Percentiles rank a stretch among this genome's conserved stretches.
phyloP scores from a whole-genome alignment of 1,140 invertebrate species.

The Muscidifurax raptorellus region DNA sequence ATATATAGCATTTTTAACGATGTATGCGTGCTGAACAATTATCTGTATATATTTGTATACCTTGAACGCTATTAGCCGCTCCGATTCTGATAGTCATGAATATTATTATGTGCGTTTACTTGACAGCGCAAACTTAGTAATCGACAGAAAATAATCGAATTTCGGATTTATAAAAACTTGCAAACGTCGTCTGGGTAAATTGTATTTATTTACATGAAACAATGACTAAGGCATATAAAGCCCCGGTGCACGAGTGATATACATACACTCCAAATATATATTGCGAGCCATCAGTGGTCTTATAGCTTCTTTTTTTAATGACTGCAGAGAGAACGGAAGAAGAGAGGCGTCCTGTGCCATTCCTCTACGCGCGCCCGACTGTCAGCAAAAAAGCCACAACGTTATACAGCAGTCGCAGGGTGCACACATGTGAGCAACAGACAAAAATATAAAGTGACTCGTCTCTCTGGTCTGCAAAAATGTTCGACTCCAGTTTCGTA shows the following conservation, averaged over 20 bases:
- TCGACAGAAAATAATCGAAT: too few relatives aligned
- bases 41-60: too few relatives aligned
- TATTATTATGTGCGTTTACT: too few relatives aligned
- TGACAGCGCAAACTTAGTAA: too few relatives aligned
- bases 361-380: constrained; percentile 1
- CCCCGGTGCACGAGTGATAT: not conserved
- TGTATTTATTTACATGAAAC: too few relatives aligned
- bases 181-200: too few relatives aligned
- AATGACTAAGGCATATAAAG: too few relatives aligned
- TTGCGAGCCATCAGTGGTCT: not conserved
- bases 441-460: constrained; percentile 42
- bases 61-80: too few relatives aligned
- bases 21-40: too few relatives aligned
- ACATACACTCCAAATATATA: not conserved
- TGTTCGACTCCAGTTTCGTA: not conserved
- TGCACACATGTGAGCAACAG: constrained; percentile 26
- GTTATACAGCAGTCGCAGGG: not conserved
- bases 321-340: not conserved
- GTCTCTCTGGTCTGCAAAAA: constrained; percentile 22
- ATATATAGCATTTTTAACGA: too few relatives aligned
- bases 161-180: too few relatives aligned
- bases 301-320: not conserved
- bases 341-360: not conserved
- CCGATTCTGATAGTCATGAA: too few relatives aligned
- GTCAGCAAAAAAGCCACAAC: constrained; percentile 14